Percentiles rank a stretch among this genome's conserved stretches.
These are phyloP conservation scores for Prolemur simus DNA, from an alignment of 2,113 vertebrate genomes.

Conservation along the genomic window DNA sequence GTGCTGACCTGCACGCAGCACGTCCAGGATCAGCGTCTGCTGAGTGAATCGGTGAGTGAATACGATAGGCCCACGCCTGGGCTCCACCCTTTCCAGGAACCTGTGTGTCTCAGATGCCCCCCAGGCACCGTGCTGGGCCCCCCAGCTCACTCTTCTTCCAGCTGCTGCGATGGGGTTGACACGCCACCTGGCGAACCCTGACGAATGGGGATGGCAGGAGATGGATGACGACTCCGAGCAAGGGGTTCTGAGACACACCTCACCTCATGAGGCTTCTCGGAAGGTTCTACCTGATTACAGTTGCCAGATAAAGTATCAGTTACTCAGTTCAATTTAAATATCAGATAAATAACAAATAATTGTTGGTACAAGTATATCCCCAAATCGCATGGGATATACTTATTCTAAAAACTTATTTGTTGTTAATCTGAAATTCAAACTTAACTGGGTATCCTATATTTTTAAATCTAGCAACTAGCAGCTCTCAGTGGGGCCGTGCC, in stretches of 20 bases:
- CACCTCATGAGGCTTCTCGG: background rate
- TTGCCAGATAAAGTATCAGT: background rate
- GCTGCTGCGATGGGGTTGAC: accelerated
- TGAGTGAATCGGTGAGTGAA: background rate
- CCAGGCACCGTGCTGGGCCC: accelerated
- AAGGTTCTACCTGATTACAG: too few species aligned
- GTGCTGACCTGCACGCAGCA: background rate
- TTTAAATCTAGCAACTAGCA: background rate
- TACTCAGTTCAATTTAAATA: background rate
- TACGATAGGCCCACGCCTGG: accelerated
- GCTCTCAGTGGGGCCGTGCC: accelerated
- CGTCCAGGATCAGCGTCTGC: accelerated
- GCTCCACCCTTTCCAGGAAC: accelerated
- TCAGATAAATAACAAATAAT: background rate
- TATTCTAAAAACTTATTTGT: background rate
- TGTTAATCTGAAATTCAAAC: background rate
- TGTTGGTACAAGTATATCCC: background rate
- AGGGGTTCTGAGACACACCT: background rate
- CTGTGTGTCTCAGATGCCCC: accelerated
- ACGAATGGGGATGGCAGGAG: accelerated
- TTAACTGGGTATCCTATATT: accelerated
- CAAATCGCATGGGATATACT: background rate
- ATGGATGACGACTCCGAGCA: too few species aligned
- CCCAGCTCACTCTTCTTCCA: background rate
- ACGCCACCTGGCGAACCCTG: accelerated